Base-by-base conservation (phyloP, 2,888 invertebrate species). In the Ornithoptera alexandrae region DNA sequence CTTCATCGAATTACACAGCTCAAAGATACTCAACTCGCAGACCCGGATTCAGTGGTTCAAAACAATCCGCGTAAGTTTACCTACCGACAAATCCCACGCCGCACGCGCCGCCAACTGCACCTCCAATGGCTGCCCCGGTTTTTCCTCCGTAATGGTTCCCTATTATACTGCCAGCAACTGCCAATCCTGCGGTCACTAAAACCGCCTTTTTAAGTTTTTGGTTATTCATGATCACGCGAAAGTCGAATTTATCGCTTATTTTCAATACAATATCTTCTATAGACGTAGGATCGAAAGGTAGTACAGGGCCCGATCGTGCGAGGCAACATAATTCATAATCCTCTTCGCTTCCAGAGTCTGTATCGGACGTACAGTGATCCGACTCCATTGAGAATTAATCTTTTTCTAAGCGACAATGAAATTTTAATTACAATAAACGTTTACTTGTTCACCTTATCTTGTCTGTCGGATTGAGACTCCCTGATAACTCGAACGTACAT, bases 91-190 rank as follows among this genome's bases (percentile, higher is more conserved):
- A 74, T 0, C 91, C 91, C n/a, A 89, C 70, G 4, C 90, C 90
- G 66, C 91, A 90, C 8, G 78, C 89, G 0, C 92, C 92, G 0
- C 92, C 92, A 10, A 91, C 82, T 0, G 86, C 88, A 0, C 90
- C 88, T 0, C 92, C 92, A 0, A 91, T 79, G 0, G 85, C 85
- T 0, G 89, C 90, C 0, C 92, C 92, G 2, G 88, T 58, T 72
- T 85, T 88, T 8, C 92, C 92, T 17, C 89, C 92, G 73, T 86
- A 89, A 74, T 89, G 88, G 12, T 80, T 83, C 0, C 92, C 92
- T 22, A 92, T 78, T n/a, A 92, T 65, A 0, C 85, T 83, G 0
- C 92, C 92, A 1, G 89, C 90, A 17, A 92, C 36, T 0, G 89
- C 81, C 15, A 92, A 72, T 0, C 92, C 92, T 0, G 88, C 78